Base-by-base conservation (phyloP, 2,113 vertebrate species). In the Acanthisitta chloris region DNA sequence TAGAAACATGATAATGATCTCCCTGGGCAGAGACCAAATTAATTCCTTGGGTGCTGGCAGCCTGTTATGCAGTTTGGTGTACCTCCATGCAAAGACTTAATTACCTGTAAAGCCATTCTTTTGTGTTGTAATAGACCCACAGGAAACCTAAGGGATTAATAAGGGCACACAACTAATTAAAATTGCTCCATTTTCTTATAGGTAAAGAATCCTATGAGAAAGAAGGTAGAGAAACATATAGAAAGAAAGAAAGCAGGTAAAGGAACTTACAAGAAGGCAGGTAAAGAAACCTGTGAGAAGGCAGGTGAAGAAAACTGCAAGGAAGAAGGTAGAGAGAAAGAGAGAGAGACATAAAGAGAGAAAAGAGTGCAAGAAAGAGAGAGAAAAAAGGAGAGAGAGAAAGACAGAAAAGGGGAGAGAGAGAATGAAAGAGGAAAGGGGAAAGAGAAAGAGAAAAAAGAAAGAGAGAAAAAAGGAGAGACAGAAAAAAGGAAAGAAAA, bases 1-100 rank as follows among this genome's bases (percentile, higher is more conserved):
- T 69, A 83, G 34, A 83, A 70, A 54, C 82, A 40, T 8, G 92
- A 86, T 90, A 94, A 80, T n/a, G 6, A 95, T 90, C 76, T 93
- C 54, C n/a, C 29, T 81, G 58, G 25, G 42, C 34, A 94, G 58
- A 86, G 8, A 38, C 21, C 45, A 49, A 34, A 9, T 92, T 52
- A 72, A 77, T 85, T 54, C 51, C 59, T 67, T 61, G 76, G 87
- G 43, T 67, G 31, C 67, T 73, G 71, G 85, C 79, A 67, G 71
- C 55, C 69, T 2, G 0, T 31, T 4, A 9, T 70, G 69, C n/a
- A 40, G 4, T 78, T 80, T 73, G 69, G 67, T 46, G 26, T 12
- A 62, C 57, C 45, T 51, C 42, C 45, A 54, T 66, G 74, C 38
- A 72, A 85, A 83, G 64, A 31, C 64, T 58, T 93, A 77, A 54